Evolutionary conservation across 1,140 invertebrate genomes (phyloP).

Genomic region (Caenorhabditis tropicalis): DNA sequence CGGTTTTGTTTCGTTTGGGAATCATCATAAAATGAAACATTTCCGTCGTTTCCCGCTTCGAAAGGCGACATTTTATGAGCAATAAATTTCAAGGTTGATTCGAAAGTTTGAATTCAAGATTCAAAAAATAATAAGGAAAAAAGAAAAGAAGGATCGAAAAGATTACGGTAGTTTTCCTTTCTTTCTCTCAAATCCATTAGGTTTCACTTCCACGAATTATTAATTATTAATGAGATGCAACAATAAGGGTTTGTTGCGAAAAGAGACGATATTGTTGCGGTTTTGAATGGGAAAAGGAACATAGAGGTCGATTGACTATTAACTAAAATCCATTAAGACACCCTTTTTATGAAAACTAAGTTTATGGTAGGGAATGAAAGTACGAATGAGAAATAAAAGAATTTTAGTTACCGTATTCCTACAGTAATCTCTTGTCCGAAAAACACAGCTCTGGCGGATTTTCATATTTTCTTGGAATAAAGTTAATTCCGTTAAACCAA

Average conservation of each 20-base stretch:
- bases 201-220: background rate
- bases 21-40: conserved; percentile 2
- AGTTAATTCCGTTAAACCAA: no score
- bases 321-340: conserved; percentile 10
- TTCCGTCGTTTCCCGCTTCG: background rate
- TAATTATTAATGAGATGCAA: conserved; percentile 43
- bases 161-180: background rate
- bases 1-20: background rate
- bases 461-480: no score
- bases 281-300: conserved; percentile 15
- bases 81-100: background rate
- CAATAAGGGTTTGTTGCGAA: conserved; percentile 39
- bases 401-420: no score
- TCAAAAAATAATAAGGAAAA: background rate
- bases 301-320: conserved; percentile 32
- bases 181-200: background rate
- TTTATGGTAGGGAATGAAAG: no score
- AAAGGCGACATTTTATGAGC: conserved; percentile 14
- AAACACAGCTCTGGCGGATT: no score
- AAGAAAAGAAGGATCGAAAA: background rate
- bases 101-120: background rate
- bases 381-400: no score
- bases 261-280: conserved; percentile 34
- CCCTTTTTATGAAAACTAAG: background rate
- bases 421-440: no score